phyloP scores from a whole-genome alignment of 1,140 invertebrate species.

The Camponotus vicinus region DNA sequence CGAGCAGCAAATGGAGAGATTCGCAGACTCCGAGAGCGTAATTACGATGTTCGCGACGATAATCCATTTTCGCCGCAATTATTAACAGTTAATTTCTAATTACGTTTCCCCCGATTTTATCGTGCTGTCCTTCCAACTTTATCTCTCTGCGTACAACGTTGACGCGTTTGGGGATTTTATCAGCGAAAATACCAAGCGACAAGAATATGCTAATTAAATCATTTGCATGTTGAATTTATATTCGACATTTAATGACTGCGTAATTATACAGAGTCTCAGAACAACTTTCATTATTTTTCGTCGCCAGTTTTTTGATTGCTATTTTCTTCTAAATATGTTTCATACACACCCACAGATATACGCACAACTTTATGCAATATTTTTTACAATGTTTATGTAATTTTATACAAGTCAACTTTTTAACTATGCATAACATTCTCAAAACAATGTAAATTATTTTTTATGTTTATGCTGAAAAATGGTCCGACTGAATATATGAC shows the following conservation, averaged over 20 bases:
- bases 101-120: constrained; percentile 44
- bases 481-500: too few relatives aligned
- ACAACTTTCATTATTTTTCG: neutral
- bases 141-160: neutral
- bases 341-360: too few relatives aligned
- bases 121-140: constrained; percentile 10
- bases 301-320: neutral
- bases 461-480: too few relatives aligned
- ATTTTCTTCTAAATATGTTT: neutral
- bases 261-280: neutral
- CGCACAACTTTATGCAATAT: neutral
- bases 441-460: constrained; percentile 3
- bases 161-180: constrained; percentile 14
- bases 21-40: constrained; percentile 28
- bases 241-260: neutral
- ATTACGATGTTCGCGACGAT: constrained; percentile 47
- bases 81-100: constrained; percentile 59
- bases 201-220: constrained; percentile 19
- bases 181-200: neutral
- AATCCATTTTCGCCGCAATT: constrained; percentile 53
- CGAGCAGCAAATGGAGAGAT: constrained; percentile 32
- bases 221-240: constrained; percentile 16
- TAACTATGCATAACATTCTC: neutral
- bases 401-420: neutral
- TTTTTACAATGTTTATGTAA: neutral